Evolutionary conservation across 2,888 invertebrate species (phyloP), one percentile per base, ranked within the genome.

Genomic region (Orthosia cruda): DNA sequence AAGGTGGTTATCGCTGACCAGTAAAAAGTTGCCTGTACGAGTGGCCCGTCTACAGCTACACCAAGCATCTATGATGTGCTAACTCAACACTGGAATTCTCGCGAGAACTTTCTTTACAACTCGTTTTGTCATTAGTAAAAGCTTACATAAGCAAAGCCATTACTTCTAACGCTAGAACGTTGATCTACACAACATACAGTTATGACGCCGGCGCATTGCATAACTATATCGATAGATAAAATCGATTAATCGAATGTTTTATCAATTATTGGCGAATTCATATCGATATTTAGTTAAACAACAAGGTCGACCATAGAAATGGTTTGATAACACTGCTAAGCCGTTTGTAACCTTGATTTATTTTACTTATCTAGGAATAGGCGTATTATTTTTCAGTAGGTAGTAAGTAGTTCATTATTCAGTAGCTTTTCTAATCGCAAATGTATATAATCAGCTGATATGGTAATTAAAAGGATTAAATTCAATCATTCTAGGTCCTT

Each of bases 31-130:
- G 49, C 40, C 15, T 13, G 15, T 5, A 32, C 12, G 0, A 66
- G 15, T 50, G 5, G 67, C 15, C 20, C 55, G 67, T 26, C 40
- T 50, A 23, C 4, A 16, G 40, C 12, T 23, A 55, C 23, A 9
- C 13, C 45, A n/a, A 54, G 3, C 45, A 9, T 20, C 26, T 20
- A 47, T 47, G 23, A 67, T 52, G 66, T 66, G 55, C 50, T 50
- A 71, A 71, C 58, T 55, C 47, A 77, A 62, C n/a, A 61, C 50
- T 49, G 13, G 54, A 61, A 52, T 71, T 68, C 59, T 57, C 20
- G n/a, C 64, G 45, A 83, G 69, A 74, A 81, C 74, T 81, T 83
- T 81, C 81, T 74, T 83, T 59, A 40, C 16, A 55, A 69, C 79
- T 59, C 26, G 74, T 70, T 83, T 66, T 67, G 47, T 67, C 83